Evolutionary conservation across 2,113 vertebrate species (phyloP).

Genomic region (Limnothrissa miodon): DNA sequence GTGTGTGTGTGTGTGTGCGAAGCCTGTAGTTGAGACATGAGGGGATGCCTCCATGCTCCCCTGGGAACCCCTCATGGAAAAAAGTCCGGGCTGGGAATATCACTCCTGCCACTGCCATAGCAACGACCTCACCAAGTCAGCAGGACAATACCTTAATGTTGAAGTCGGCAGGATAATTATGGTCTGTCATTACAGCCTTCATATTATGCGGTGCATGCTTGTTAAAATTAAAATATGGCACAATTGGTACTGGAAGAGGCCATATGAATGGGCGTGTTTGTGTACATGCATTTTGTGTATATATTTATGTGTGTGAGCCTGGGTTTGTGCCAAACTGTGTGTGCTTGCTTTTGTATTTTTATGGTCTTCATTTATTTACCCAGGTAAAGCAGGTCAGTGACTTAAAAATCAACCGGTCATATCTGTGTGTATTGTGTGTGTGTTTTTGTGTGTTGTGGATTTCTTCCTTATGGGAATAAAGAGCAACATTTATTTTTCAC

Average conservation of each 20-base stretch:
- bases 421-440: background rate
- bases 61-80: slow-evolving; percentile 5
- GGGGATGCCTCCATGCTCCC: background rate
- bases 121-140: slow-evolving; percentile 5
- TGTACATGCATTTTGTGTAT: background rate
- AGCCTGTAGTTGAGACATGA: background rate
- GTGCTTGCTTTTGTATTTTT: background rate
- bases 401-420: background rate
- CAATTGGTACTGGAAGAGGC: background rate
- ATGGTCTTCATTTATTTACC: background rate
- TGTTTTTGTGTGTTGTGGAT: background rate
- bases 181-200: slow-evolving; percentile 13
- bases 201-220: background rate
- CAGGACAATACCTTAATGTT: slow-evolving; percentile 10
- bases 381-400: background rate
- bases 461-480: background rate
- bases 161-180: slow-evolving; percentile 16
- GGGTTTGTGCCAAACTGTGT: background rate
- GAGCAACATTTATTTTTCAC: slow-evolving; percentile 1
- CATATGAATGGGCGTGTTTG: background rate
- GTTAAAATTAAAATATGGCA: background rate
- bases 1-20: background rate
- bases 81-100: background rate
- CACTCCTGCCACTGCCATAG: background rate
- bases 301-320: background rate